Evolutionary conservation across 2,888 invertebrate species (phyloP).

Genomic region (Phragmatobia fuliginosa): DNA sequence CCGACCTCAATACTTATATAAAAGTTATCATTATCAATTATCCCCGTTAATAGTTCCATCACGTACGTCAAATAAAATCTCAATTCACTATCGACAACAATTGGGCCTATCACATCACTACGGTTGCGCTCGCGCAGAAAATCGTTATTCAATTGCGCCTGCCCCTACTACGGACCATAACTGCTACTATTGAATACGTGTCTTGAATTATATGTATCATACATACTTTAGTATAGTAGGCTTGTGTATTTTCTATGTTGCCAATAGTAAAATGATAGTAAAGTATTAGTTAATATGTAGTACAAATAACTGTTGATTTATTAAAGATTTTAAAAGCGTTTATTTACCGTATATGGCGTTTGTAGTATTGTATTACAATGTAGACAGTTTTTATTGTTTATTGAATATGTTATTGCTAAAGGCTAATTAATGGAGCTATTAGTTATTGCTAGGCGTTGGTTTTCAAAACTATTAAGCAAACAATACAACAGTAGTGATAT

Average conservation of each 20-base stretch:
- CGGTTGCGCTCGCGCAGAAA: slow-evolving; percentile 59
- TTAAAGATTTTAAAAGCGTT: slow-evolving; percentile 20
- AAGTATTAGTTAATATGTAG: slow-evolving; percentile 36
- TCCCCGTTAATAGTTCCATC: slow-evolving; percentile 22
- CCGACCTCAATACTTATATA: background rate
- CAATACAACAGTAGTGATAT: too few relatives aligned
- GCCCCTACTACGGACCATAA: slow-evolving; percentile 63
- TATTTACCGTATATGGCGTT: slow-evolving; percentile 5
- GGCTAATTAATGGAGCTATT: background rate
- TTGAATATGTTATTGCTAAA: background rate
- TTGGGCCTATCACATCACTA: slow-evolving; percentile 57
- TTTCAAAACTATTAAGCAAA: background rate
- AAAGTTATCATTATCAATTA: background rate
- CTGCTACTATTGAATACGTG: slow-evolving; percentile 70
- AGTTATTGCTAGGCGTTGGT: background rate
- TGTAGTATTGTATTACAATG: background rate
- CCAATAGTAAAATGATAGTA: slow-evolving; percentile 24
- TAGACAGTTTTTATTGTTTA: background rate
- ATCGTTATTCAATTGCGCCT: slow-evolving; percentile 76
- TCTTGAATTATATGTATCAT: slow-evolving; percentile 49
- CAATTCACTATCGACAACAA: slow-evolving; percentile 52
- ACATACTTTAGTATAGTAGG: slow-evolving; percentile 13
- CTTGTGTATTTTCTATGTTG: slow-evolving; percentile 16
- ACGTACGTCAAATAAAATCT: slow-evolving; percentile 37
- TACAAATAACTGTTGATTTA: slow-evolving; percentile 38